phyloP scores from a whole-genome alignment of 2,888 invertebrate genomes.

The Nomada hirtipes region DNA sequence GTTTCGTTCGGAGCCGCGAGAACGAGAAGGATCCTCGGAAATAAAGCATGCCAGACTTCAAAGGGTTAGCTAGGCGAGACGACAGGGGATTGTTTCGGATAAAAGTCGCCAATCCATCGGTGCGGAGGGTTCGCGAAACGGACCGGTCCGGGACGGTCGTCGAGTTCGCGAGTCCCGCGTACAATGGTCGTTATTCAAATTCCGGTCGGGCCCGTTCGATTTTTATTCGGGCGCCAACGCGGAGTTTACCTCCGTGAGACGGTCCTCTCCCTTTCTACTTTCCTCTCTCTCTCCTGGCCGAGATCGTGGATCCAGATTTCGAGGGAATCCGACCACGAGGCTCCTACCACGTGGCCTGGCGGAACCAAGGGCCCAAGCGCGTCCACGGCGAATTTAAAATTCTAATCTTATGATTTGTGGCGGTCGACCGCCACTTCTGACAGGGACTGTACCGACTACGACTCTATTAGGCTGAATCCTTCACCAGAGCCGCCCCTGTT shows the following conservation, averaged over 20 bases:
- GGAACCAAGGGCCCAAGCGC: constrained; percentile 18
- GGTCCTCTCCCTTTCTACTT: constrained; percentile 20
- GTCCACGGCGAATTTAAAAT: constrained; percentile 80
- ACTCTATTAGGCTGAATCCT: constrained; percentile 82
- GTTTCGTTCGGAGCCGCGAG: not conserved
- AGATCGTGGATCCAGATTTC: constrained; percentile 82
- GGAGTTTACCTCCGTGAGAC: constrained; percentile 60
- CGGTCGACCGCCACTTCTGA: constrained; percentile 75
- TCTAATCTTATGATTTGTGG: constrained; percentile 84
- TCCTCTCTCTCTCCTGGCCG: constrained; percentile 19
- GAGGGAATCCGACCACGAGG: constrained; percentile 78
- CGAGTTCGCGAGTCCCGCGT: constrained; percentile 45
- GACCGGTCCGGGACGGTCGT: constrained; percentile 48
- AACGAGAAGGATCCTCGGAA: constrained; percentile 1
- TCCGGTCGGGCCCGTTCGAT: constrained; percentile 69
- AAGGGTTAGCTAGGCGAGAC: not conserved
- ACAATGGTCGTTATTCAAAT: constrained; percentile 81
- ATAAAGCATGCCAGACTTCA: constrained; percentile 28
- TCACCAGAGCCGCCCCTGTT: constrained; percentile 73
- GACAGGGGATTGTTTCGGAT: constrained; percentile 4
- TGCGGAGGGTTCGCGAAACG: constrained; percentile 23
- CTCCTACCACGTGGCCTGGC: constrained; percentile 69
- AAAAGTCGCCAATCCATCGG: constrained; percentile 49
- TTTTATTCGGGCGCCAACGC: constrained; percentile 68
- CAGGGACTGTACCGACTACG: constrained; percentile 80